Percentiles rank a stretch among this genome's conserved stretches.
These are phyloP conservation scores for Apoda limacodes DNA, from an alignment of 2,888 invertebrate species.

Conservation along the genomic window DNA sequence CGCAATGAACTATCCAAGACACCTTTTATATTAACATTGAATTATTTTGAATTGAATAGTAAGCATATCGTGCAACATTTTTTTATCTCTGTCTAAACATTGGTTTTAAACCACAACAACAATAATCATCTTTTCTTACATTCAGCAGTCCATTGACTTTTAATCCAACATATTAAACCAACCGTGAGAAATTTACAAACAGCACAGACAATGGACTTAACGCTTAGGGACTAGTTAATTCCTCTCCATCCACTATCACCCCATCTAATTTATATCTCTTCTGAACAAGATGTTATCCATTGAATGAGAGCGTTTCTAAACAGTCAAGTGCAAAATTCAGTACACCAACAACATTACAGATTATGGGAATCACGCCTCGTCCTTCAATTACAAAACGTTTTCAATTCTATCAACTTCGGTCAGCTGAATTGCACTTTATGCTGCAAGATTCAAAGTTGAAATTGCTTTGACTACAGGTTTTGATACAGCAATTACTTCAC, in stretches of 20 bases:
- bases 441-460: constrained; percentile 18
- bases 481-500: constrained; percentile 27
- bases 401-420: constrained; percentile 3
- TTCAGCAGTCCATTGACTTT: constrained; percentile 31
- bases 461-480: constrained; percentile 14
- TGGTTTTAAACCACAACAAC: no score
- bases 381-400: constrained; percentile 22
- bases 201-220: constrained; percentile 20
- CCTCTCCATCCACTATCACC: constrained; percentile 20
- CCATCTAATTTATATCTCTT: constrained; percentile 29
- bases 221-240: constrained; percentile 20
- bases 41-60: no score
- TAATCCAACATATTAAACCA: constrained; percentile 28
- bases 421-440: constrained; percentile 14
- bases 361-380: constrained; percentile 61
- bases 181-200: constrained; percentile 42
- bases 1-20: no score
- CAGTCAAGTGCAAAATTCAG: constrained; percentile 63
- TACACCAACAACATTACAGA: constrained; percentile 48
- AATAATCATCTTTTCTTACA: no score
- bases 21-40: no score
- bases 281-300: constrained; percentile 56
- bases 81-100: no score
- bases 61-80: no score
- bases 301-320: constrained; percentile 27